These are phyloP conservation scores for Marasmarcha lunaedactyla DNA, from an alignment of 2,888 invertebrate genomes.

Conservation along the genomic window DNA sequence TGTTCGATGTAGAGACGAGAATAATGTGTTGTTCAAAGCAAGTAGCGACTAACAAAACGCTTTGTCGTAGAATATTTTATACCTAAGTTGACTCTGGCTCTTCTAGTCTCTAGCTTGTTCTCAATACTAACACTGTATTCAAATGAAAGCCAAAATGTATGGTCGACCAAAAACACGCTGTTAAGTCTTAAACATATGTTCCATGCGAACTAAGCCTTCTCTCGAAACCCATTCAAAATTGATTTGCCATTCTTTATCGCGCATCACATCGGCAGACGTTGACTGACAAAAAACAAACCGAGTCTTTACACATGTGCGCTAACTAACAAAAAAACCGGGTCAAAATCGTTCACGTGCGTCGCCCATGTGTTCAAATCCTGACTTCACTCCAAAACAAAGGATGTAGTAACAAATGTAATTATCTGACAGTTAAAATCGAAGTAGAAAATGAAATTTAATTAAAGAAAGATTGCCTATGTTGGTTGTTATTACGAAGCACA, in stretches of 20 bases:
- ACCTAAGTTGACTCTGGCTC: too few species aligned
- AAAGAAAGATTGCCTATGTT: slow-evolving; percentile 42
- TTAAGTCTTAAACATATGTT: too few species aligned
- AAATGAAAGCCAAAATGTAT: too few species aligned
- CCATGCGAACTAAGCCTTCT: too few species aligned
- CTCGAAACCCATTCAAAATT: neutral
- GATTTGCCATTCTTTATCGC: neutral
- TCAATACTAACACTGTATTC: too few species aligned
- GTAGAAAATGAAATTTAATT: slow-evolving; percentile 47
- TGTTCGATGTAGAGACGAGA: slow-evolving; percentile 34
- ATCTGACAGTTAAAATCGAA: slow-evolving; percentile 19
- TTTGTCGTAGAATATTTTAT: slow-evolving; percentile 23
- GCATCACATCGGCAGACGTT: too few species aligned
- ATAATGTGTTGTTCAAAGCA: slow-evolving; percentile 14
- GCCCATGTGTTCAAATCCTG: neutral
- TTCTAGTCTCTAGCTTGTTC: too few species aligned
- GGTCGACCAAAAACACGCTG: too few species aligned
- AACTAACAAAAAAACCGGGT: slow-evolving; percentile 15
- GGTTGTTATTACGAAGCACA: slow-evolving; percentile 51
- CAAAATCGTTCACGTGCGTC: neutral
- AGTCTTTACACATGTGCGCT: slow-evolving; percentile 38
- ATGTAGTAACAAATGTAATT: too few species aligned
- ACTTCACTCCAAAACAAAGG: neutral
- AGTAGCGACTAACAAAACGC: slow-evolving; percentile 42
- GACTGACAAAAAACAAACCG: slow-evolving; percentile 56